Percentiles rank a stretch among this genome's conserved stretches.
These are phyloP conservation scores for Neuroscelio doddi DNA, from an alignment of 2,888 invertebrate species.

Conservation along the genomic window DNA sequence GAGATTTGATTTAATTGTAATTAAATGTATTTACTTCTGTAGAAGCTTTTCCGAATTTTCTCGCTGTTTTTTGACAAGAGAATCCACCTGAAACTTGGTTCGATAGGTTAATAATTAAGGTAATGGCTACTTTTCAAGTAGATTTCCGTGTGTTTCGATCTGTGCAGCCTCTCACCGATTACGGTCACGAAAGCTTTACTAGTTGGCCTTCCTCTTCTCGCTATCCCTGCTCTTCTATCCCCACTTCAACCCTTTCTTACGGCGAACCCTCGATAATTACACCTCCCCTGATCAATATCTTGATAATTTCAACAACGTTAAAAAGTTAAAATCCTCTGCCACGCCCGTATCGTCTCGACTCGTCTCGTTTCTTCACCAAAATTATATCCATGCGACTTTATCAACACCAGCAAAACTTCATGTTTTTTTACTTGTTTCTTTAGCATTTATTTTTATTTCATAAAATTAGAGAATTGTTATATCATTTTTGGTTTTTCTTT, in stretches of 20 bases:
- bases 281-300: slow-evolving; percentile 29
- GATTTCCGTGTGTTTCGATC: slow-evolving; percentile 68
- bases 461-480: too few species aligned
- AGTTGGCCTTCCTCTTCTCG: slow-evolving; percentile 33
- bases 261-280: slow-evolving; percentile 34
- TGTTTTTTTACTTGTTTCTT: too few species aligned
- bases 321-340: slow-evolving; percentile 22
- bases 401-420: too few species aligned
- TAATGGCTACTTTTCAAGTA: slow-evolving; percentile 71
- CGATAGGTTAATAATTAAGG: slow-evolving; percentile 69
- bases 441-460: too few species aligned
- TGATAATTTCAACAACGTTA: slow-evolving; percentile 27
- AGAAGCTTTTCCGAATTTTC: background rate
- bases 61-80: slow-evolving; percentile 8
- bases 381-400: too few species aligned
- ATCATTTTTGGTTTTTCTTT: too few species aligned
- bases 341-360: slow-evolving; percentile 24
- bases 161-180: slow-evolving; percentile 60
- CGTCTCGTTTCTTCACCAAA: too few species aligned
- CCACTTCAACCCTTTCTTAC: slow-evolving; percentile 19
- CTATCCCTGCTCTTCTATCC: slow-evolving; percentile 18
- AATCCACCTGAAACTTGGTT: background rate
- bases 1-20: too few species aligned
- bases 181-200: slow-evolving; percentile 61
- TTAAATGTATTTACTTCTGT: too few species aligned